phyloP scores from a whole-genome alignment of 2,888 invertebrate genomes.

The Melikaiella ostensackeni region DNA sequence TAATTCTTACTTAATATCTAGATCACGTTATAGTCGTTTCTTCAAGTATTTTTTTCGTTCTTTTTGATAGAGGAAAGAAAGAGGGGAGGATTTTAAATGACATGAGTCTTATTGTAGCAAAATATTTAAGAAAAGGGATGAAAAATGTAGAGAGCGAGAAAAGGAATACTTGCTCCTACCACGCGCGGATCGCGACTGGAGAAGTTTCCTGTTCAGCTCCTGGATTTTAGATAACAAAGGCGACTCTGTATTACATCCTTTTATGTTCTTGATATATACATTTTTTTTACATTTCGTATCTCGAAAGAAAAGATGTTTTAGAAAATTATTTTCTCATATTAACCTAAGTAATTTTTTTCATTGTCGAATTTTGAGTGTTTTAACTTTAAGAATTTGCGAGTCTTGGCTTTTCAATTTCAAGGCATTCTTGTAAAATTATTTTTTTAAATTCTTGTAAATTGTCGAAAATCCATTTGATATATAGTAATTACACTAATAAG shows the following conservation, averaged over 20 bases:
- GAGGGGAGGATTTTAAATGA: neutral
- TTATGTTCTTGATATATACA: neutral
- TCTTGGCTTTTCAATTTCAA: too few relatives aligned
- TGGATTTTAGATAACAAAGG: neutral
- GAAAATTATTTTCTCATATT: neutral
- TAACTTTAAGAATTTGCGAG: too few relatives aligned
- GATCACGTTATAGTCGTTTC: neutral
- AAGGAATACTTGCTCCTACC: constrained; percentile 62
- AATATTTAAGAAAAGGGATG: constrained; percentile 11
- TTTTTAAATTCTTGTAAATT: too few relatives aligned
- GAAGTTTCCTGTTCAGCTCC: constrained; percentile 46
- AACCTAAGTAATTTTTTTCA: too few relatives aligned
- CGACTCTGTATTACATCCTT: neutral
- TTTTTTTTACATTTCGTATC: neutral
- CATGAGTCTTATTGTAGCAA: neutral
- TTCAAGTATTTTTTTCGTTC: neutral
- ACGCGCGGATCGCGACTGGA: constrained; percentile 73
- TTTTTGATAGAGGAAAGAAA: neutral
- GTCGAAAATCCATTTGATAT: too few relatives aligned
- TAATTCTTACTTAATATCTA: neutral
- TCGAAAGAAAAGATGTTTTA: neutral
- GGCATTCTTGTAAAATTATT: too few relatives aligned
- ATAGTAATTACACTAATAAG: too few relatives aligned
- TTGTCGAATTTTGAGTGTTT: too few relatives aligned
- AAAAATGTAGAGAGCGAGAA: constrained; percentile 5